These are phyloP conservation scores for Lemur catta DNA, from an alignment of 2,797 vertebrate species.

Conservation along the genomic window DNA sequence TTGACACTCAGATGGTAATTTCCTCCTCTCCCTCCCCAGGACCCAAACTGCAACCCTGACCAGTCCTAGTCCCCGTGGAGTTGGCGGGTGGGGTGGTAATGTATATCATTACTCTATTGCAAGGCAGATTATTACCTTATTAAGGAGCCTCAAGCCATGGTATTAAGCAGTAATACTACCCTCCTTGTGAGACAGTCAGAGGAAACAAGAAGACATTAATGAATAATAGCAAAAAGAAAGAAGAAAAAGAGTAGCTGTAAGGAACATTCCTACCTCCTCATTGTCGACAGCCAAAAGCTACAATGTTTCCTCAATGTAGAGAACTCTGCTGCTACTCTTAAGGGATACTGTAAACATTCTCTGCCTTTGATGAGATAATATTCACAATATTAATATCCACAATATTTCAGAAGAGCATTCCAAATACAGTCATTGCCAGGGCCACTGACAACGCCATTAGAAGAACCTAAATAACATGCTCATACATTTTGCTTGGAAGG, in stretches of 20 bases:
- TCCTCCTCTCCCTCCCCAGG: background rate
- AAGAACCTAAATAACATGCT: background rate
- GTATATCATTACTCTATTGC: background rate
- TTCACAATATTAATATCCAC: background rate
- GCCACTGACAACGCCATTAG: background rate
- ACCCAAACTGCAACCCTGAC: background rate
- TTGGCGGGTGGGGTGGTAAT: background rate
- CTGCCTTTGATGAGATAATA: background rate
- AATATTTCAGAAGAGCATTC: background rate
- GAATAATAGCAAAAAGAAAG: background rate
- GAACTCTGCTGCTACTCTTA: background rate
- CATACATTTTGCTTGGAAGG: slow-evolving; percentile 8
- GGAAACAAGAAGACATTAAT: background rate
- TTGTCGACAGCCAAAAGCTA: background rate
- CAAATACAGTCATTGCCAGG: background rate
- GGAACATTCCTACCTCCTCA: background rate
- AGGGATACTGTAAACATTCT: background rate
- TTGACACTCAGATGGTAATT: background rate
- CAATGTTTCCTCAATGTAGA: background rate
- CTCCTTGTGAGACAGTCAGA: background rate
- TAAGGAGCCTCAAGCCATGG: background rate
- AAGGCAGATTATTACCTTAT: background rate
- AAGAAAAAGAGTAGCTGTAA: background rate
- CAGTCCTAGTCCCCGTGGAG: background rate
- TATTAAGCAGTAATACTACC: background rate